Percentiles rank a stretch among this genome's conserved stretches.
Evolutionary conservation across 2,888 invertebrate genomes (phyloP).

Genomic region (Pyralis farinalis): DNA sequence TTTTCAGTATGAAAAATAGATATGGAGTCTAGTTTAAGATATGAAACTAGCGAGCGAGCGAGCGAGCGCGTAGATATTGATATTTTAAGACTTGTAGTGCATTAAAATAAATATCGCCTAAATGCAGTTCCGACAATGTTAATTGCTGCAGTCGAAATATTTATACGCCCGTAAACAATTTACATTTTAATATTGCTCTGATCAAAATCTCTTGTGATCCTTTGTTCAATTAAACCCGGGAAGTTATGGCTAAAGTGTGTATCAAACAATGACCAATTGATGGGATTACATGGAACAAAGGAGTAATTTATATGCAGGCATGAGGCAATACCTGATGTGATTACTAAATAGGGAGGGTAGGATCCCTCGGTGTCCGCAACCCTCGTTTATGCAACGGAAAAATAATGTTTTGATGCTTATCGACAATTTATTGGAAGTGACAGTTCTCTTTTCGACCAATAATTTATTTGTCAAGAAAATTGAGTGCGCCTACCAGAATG

Average conservation of each 20-base stretch:
- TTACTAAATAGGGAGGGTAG: conserved; percentile 59
- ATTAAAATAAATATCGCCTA: too few species aligned
- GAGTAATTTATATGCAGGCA: conserved; percentile 71
- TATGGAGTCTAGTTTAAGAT: too few species aligned
- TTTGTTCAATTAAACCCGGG: conserved; percentile 13
- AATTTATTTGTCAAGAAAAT: conserved; percentile 31
- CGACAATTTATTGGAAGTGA: conserved; percentile 54
- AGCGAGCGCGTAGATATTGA: too few species aligned
- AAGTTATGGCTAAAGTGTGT: conserved; percentile 17
- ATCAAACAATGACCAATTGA: conserved; percentile 53
- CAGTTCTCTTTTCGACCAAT: conserved; percentile 35
- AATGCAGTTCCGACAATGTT: too few species aligned
- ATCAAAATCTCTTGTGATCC: conserved; percentile 11
- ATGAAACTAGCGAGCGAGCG: too few species aligned
- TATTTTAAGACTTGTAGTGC: too few species aligned
- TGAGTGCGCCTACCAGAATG: conserved; percentile 19
- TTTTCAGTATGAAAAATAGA: too few species aligned
- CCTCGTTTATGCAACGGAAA: conserved; percentile 48
- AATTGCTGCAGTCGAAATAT: too few species aligned
- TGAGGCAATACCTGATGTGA: conserved; percentile 60
- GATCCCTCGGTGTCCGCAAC: conserved; percentile 32
- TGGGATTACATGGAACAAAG: conserved; percentile 58
- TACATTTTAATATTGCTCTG: conserved; percentile 8
- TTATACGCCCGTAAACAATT: conserved; percentile 1
- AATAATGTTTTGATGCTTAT: conserved; percentile 55